Evolutionary conservation across 2,888 invertebrate genomes (phyloP).

Genomic region (Desoria tigrina): DNA sequence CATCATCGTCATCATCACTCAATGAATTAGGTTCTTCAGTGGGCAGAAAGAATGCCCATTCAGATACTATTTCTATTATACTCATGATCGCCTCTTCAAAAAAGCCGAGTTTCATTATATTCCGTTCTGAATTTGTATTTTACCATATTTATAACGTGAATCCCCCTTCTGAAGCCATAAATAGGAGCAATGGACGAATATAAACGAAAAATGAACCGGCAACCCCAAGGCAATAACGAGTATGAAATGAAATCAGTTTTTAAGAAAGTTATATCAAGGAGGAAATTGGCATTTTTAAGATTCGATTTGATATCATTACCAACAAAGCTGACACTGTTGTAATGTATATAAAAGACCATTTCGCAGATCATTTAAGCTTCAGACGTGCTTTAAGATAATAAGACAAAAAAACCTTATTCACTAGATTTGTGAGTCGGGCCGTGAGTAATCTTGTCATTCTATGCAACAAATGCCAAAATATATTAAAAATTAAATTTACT

Average conservation of each 20-base stretch:
- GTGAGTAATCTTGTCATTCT: conserved; percentile 12
- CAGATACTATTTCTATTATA: not conserved
- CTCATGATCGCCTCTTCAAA: not conserved
- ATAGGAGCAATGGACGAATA: not conserved
- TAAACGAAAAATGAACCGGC: not conserved
- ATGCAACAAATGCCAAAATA: conserved; percentile 10
- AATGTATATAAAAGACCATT: not conserved
- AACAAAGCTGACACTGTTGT: not conserved
- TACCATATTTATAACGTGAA: no score
- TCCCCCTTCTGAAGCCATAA: not conserved
- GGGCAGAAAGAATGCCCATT: conserved; percentile 5
- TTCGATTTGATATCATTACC: conserved; percentile 2
- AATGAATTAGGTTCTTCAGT: not conserved
- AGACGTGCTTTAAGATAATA: conserved; percentile 1
- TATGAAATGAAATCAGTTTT: no score
- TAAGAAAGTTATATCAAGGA: no score
- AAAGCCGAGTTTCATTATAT: not conserved
- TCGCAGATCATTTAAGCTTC: not conserved
- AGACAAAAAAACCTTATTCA: not conserved
- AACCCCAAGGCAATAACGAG: not conserved
- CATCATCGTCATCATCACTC: not conserved
- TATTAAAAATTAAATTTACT: not conserved
- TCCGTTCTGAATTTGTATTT: no score
- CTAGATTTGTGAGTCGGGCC: not conserved
- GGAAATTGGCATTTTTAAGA: not conserved